phyloP scores from a whole-genome alignment of 2,888 invertebrate genomes.

The Pammene fasciana region DNA sequence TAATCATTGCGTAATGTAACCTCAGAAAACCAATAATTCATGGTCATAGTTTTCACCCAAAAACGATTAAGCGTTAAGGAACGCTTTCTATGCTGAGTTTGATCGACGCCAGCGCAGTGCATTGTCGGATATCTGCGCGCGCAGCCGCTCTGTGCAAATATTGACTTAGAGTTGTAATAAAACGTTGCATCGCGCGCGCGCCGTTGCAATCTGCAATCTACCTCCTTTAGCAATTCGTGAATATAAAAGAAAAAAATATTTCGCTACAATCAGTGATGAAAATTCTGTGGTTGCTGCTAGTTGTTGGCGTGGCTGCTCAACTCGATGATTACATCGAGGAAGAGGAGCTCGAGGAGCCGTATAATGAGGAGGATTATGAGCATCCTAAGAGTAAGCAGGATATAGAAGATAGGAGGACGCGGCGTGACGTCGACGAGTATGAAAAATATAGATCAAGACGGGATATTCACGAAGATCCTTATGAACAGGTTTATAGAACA shows the following conservation, averaged over 20 bases:
- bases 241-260: slow-evolving; percentile 69
- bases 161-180: slow-evolving; percentile 59
- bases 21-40: slow-evolving; percentile 62
- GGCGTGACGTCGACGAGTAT: no score
- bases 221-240: slow-evolving; percentile 65
- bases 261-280: slow-evolving; percentile 58
- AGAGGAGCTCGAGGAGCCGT: slow-evolving; percentile 52
- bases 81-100: slow-evolving; percentile 68
- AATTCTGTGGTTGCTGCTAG: slow-evolving; percentile 61
- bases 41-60: slow-evolving; percentile 70
- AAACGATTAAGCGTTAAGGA: slow-evolving; percentile 65
- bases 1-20: slow-evolving; percentile 61
- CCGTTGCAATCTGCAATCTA: slow-evolving; percentile 39
- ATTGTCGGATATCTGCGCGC: slow-evolving; percentile 56
- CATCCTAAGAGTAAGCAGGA: background rate
- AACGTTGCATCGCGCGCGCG: slow-evolving; percentile 45
- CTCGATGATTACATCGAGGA: slow-evolving; percentile 66
- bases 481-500: no score
- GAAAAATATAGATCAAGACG: no score
- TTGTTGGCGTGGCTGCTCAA: slow-evolving; percentile 55
- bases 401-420: background rate
- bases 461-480: no score
- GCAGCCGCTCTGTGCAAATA: slow-evolving; percentile 57
- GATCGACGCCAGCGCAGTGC: slow-evolving; percentile 57
- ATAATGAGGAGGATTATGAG: slow-evolving; percentile 30